These are phyloP conservation scores for Boulengeromyrus knoepffleri DNA, from an alignment of 2,113 vertebrate genomes.

Conservation along the genomic window DNA sequence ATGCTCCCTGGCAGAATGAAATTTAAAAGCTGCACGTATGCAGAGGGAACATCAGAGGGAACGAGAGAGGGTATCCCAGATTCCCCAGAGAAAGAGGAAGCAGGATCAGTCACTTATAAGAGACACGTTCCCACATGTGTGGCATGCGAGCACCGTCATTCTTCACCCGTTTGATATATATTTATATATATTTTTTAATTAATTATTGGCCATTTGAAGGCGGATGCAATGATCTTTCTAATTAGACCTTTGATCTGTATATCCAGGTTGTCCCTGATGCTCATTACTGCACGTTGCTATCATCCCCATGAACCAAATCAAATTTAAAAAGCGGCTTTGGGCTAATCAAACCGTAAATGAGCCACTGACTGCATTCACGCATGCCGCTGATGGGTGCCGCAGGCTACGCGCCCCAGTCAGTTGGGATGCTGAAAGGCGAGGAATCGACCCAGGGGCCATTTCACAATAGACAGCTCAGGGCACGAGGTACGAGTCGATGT, in stretches of 20 bases:
- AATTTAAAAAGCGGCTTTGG: not conserved
- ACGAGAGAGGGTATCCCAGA: not conserved
- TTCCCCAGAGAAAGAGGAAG: not conserved
- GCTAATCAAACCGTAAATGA: not conserved
- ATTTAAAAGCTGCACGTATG: not conserved
- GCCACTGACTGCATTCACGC: not conserved
- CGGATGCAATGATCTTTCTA: not conserved
- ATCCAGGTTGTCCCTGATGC: not conserved
- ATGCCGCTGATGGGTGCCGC: not conserved
- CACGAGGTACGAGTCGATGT: conserved; percentile 31
- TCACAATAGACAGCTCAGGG: conserved; percentile 36
- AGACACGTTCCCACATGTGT: not conserved
- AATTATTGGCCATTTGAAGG: not conserved
- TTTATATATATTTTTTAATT: not conserved
- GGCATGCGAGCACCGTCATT: not conserved
- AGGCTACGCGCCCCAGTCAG: conserved; percentile 22
- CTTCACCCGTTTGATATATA: not conserved
- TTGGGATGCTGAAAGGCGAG: conserved; percentile 45
- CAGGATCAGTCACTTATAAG: not conserved
- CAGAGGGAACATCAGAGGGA: not conserved
- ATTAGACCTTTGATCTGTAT: not conserved
- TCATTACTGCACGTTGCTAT: not conserved
- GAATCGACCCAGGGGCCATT: conserved; percentile 40
- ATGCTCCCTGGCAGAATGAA: not conserved
- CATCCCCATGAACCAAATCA: not conserved